Evolutionary conservation across 2,888 invertebrate genomes (phyloP), one percentile per base, ranked within the genome.

Genomic region (Anodontia alba): DNA sequence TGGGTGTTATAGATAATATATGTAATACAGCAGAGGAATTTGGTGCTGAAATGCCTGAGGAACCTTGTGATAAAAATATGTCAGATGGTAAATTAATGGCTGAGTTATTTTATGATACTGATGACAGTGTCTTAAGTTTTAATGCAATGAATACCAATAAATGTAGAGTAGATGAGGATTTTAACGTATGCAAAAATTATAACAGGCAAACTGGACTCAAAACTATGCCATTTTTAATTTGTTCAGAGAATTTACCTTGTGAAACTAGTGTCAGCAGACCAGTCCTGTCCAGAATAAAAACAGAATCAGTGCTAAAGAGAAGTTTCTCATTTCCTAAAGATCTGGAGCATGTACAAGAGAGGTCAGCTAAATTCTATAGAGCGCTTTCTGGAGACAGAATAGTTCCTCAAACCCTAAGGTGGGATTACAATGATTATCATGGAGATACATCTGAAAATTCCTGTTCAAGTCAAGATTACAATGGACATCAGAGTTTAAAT

Each of bases 271-370:
- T 49, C 5, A 49, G n/a, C 3, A 49, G 49, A 49, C 62, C 62
- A 10, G 33, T 33, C 10, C 8, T 62, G 1, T 1, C 20, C 10
- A 29, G 8, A 17, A 1, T 62, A 17, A 20, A 31, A 62, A 33
- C 26, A 17, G 62, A 62, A 2, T 33, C 62, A 62, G n/a, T 15
- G 20, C 33, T 62, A 1, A 62, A 62, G 33, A 62, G 62, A 62
- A 62, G 62, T 62, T 33, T 62, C 17, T 62, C 62, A 62, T 62
- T 62, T 62, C 62, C 62, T 1, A 62, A 62, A 62, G 62, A 62
- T 33, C 15, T 33, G 3, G 62, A 33, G 10, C 62, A 62, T 17
- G 23, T 17, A 17, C 31, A 33, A 17, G 33, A 62, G 3, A 33
- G 33, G 20, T 62, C 62, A 33, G 15, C 62, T 33, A 62, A 62